Evolutionary conservation across 1,140 invertebrate species (phyloP).

Genomic region (Danaus melanippus): DNA sequence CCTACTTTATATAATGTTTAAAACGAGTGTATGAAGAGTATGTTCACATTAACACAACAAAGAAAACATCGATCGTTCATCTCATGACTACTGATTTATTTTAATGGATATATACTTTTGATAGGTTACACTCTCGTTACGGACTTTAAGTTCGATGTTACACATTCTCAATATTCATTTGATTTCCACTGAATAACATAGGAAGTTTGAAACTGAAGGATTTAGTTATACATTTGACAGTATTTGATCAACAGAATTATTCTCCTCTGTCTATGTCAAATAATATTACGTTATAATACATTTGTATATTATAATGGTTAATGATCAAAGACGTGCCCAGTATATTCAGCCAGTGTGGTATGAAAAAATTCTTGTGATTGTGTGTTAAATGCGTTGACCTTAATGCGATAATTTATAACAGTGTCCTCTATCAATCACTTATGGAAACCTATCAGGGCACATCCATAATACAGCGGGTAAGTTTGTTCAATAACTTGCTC

Average conservation of each 20-base stretch:
- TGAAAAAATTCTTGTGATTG: constrained; percentile 1
- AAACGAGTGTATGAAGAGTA: not conserved
- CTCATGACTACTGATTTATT: constrained; percentile 67
- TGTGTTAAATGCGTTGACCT: constrained; percentile 21
- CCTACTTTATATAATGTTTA: no score
- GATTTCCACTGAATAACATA: no score
- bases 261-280: no score
- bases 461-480: constrained; percentile 70
- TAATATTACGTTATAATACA: no score
- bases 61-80: constrained; percentile 58
- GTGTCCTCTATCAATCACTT: constrained; percentile 67
- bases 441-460: constrained; percentile 67
- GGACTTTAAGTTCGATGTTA: no score
- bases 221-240: not conserved
- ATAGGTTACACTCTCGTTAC: constrained; percentile 15
- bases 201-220: no score
- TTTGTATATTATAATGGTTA: no score
- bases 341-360: not conserved
- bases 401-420: constrained; percentile 19
- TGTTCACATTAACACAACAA: constrained; percentile 63
- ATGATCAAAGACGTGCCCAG: no score
- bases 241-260: no score
- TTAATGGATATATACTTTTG: constrained; percentile 68
- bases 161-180: no score
- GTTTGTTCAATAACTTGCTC: constrained; percentile 51